Evolutionary conservation across 2,888 invertebrate species (phyloP), one percentile per base, ranked within the genome.

Genomic region (Chaitophorus viminalis): DNA sequence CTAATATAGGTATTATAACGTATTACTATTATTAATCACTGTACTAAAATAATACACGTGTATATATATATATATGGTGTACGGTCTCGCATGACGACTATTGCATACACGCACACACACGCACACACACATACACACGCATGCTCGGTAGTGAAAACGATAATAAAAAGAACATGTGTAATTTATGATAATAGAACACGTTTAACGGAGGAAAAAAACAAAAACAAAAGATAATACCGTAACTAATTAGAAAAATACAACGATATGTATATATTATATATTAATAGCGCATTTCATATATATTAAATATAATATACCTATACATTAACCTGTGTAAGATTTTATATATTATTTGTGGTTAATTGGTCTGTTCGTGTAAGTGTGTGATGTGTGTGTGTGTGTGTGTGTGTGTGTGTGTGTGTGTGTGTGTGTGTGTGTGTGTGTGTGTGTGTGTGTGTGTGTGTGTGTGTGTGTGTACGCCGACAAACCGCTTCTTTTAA

Each of bases 151-250:
- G 83, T 75, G 83, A 75, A 83, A 75, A 83, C 29, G 74, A 65
- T 75, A 75, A 83, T 75, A 75, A 83, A 83, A 83, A 65, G 6
- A 83, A 75, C 83, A 84, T 75, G 75, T 84, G 83, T 84, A 84
- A 84, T 84, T 84, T 75, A 84, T 76, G 83, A 84, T 84, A 84
- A 84, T 84, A 75, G 75, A 84, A 75, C 75, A 31, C 75, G 83
- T 75, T 84, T 76, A 84, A 76, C 31, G 25, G 29, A 65, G 39
- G 8, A n/a, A 33, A 36, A 74, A 54, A n/a, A 77, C n/a, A 46
- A 52, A 31, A 77, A 31, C 31, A 31, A 78, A 78, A 25, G 52
- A 82, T 39, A 60, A 74, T 84, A 84, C 83, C 83, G 83, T 46
- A 65, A 76, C 83, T 84, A 84, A 84, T 84, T 84, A 84, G 74